Base-by-base conservation (phyloP, 2,113 vertebrate genomes). In the Xyliphius kryptos region DNA sequence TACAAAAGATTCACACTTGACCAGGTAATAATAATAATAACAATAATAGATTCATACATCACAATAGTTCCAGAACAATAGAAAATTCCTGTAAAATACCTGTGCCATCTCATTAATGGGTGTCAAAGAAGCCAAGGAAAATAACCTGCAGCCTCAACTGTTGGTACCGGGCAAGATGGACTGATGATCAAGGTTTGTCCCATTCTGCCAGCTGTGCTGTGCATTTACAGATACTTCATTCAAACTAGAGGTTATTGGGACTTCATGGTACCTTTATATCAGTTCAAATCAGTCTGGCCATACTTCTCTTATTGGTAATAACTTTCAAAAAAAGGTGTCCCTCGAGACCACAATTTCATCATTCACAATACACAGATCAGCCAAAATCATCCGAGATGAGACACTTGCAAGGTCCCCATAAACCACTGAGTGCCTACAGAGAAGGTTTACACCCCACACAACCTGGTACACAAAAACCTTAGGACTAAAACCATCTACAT, bases 291-390 rank as follows among this genome's bases (percentile, higher is more conserved):
- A 26, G 22, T 26, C 22, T 26, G 22, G 22, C 22, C 22, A 26
- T 26, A 26, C 22, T 26, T 26, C 22, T 6, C 22, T 26, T 26
- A 26, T 26, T 26, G 3, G 22, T 26, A 26, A 26, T 26, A 26
- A 26, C 22, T n/a, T 54, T 54, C 13, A 36, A 1, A 36, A 54
- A 54, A 14, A 26, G 21, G n/a, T 13, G 50, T 53, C 50, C 50
- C 50, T 53, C 50, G 50, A 53, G 50, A 53, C 22, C 50, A 32
- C 11, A 21, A 22, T 53, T 22, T 4, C 26, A 19, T 52, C 50
- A 52, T 20, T 22, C 11, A 22, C 12, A 22, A 52, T 52, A 26
- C 50, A 52, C 50, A 13, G 12, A n/a, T 20, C 21, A n/a, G 21
- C n/a, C 15, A 22, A 3, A 53, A 26, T 6, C n/a, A 53, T 21